A percentile compares a stretch with the other conserved stretches of the same genome.
These are phyloP conservation scores for Romanogobio albipinnatus DNA, from an alignment of 2,113 vertebrate species.

Conservation along the genomic window DNA sequence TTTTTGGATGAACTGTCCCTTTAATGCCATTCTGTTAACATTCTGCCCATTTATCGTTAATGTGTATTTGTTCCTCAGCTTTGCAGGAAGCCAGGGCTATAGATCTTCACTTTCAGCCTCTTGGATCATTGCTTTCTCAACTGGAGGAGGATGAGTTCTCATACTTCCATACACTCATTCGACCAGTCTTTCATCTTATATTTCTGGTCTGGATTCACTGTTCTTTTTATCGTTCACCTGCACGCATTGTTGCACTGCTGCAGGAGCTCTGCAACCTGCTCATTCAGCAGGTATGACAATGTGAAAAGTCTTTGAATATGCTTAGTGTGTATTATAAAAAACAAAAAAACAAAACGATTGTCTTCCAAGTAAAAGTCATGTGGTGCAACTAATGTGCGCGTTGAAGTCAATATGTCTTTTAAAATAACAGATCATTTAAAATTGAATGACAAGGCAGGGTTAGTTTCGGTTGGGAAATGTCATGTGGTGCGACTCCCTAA, in stretches of 20 bases:
- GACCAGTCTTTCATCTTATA: constrained; percentile 78
- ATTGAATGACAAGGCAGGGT: neutral
- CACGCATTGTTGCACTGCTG: constrained; percentile 75
- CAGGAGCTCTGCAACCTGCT: constrained; percentile 83
- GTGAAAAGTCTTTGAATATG: neutral
- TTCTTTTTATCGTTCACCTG: constrained; percentile 73
- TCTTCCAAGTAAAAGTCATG: neutral
- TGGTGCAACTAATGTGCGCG: neutral
- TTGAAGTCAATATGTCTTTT: neutral
- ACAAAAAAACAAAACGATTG: neutral
- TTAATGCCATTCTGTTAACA: neutral
- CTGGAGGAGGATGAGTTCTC: constrained; percentile 75
- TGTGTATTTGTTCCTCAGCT: constrained; percentile 63
- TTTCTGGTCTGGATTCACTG: constrained; percentile 82
- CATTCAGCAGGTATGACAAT: constrained; percentile 74
- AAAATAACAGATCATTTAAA: neutral
- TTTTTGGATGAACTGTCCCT: too few relatives aligned
- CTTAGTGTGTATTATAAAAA: neutral
- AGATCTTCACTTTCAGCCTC: constrained; percentile 77
- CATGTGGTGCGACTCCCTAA: neutral
- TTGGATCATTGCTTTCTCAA: constrained; percentile 68
- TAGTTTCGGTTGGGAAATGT: neutral
- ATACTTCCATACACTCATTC: constrained; percentile 60
- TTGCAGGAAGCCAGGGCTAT: constrained; percentile 77
- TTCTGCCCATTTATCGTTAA: neutral